Conservation (phyloP, 30 jellyfish, hydroid and myxozoan genomes). For the Rhopilema esculentum region DNA sequence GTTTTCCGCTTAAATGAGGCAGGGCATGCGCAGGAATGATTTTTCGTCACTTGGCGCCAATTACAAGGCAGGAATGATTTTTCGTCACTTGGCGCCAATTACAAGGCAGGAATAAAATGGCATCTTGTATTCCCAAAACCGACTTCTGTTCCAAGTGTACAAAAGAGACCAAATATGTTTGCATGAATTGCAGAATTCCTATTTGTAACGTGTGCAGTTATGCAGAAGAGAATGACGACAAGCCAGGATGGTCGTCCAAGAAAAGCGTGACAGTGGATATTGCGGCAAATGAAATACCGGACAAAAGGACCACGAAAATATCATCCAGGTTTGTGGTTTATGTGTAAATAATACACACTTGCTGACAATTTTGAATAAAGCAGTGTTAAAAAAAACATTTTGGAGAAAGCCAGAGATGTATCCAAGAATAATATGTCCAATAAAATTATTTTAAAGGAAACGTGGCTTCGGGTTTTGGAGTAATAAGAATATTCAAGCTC, state of each 20-base stretch:
- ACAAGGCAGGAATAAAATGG: background rate
- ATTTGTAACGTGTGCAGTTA: conserved; percentile 9
- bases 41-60: conserved; percentile 20
- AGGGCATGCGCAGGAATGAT: conserved; percentile 7
- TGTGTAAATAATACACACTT: background rate
- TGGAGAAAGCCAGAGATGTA: background rate
- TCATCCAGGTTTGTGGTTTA: background rate
- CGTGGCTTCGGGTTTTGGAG: background rate
- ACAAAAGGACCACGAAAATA: background rate
- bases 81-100: conserved; percentile 18
- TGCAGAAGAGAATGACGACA: background rate
- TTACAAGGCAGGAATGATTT: background rate
- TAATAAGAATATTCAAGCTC: background rate
- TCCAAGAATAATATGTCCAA: background rate
- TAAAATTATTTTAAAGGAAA: background rate
- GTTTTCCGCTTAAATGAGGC: background rate
- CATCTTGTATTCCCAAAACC: background rate
- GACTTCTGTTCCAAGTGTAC: background rate
- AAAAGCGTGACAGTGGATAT: background rate
- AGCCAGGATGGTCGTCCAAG: background rate
- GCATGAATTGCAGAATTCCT: conserved; percentile 2
- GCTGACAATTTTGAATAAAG: background rate
- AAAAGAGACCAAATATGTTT: background rate
- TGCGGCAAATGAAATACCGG: background rate
- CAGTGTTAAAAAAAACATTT: background rate